Percentiles rank a stretch among this genome's conserved stretches.
Evolutionary conservation across 2,797 vertebrate species (phyloP).

Genomic region (Rhabdomys pumilio): DNA sequence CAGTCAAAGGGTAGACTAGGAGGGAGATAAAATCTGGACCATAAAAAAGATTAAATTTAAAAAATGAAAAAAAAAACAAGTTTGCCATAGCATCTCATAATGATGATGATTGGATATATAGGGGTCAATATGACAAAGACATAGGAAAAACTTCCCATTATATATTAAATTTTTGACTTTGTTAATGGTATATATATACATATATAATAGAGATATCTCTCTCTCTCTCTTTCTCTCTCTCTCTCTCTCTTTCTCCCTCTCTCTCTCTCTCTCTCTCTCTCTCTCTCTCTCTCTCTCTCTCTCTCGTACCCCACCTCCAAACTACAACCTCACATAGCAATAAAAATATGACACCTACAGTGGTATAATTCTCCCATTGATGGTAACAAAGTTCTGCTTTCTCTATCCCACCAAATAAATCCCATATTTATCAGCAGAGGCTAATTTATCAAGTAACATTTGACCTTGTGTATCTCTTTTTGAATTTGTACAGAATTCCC

Average conservation of each 20-base stretch:
- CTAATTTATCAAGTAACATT: not conserved
- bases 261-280: not conserved
- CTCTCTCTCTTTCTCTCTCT: not conserved
- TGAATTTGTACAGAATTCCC: not conserved
- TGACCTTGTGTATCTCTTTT: conserved; percentile 16
- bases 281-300: not conserved
- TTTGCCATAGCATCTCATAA: not conserved
- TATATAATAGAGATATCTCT: not conserved
- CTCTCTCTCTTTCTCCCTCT: not conserved
- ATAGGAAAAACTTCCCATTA: not conserved
- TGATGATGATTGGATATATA: not conserved
- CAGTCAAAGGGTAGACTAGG: too few species aligned
- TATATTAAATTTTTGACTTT: not conserved
- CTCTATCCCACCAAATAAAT: not conserved
- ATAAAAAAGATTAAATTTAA: too few species aligned
- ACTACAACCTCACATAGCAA: not conserved
- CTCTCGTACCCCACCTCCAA: not conserved
- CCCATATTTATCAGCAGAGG: not conserved
- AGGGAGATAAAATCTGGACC: too few species aligned
- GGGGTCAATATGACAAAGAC: not conserved
- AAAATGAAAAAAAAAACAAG: not conserved
- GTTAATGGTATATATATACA: not conserved
- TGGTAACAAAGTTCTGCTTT: not conserved
- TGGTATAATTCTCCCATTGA: not conserved
- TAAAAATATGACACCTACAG: not conserved